Base-by-base conservation (phyloP, 2,888 invertebrate species). In the Lycophotia porphyrea region DNA sequence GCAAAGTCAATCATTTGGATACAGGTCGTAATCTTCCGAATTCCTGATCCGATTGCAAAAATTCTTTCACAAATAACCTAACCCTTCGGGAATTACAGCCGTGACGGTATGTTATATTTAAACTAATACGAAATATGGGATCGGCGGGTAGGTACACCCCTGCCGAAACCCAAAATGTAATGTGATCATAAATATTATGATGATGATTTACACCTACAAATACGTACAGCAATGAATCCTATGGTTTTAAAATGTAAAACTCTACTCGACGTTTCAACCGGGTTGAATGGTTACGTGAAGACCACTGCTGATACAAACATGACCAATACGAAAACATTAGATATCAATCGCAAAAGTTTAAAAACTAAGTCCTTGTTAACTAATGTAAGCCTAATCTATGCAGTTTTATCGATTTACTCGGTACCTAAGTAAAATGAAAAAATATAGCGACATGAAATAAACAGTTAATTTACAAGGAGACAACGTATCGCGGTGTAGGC, bases 401-500 rank as follows among this genome's bases (percentile, higher is more conserved):
- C 36, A 27, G 8, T 49, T 8, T 39, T 36, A 47, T 36, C 27
- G 7, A 15, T 49, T 71, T n/a, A 55, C 31, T 34, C 4, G 31
- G 39, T 39, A n/a, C n/a, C n/a, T n/a, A 27, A 36, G 5, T 71
- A 58, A 63, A 72, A 31, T 65, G 21, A 71, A 67, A 67, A 67
- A 18, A 21, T 49, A 27, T 36, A 63, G 52, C 61, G 39, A 44
- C 58, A 63, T 58, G 21, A 80, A 71, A 70, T 81, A 73, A 87
- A 86, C 87, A 85, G 85, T 84, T 85, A 71, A 90, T 87, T 87
- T 75, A 44, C 81, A 71, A 84, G 79, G 73, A 84, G 84, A 85
- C 79, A 80, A 87, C 82, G 77, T 78, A 63, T 79, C 74, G 63
- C 72, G 60, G 76, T 78, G 69, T 87, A 89, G 86, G 90, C 90